phyloP scores from a whole-genome alignment of 2,797 vertebrate genomes.

The Pseudopleuronectes americanus region DNA sequence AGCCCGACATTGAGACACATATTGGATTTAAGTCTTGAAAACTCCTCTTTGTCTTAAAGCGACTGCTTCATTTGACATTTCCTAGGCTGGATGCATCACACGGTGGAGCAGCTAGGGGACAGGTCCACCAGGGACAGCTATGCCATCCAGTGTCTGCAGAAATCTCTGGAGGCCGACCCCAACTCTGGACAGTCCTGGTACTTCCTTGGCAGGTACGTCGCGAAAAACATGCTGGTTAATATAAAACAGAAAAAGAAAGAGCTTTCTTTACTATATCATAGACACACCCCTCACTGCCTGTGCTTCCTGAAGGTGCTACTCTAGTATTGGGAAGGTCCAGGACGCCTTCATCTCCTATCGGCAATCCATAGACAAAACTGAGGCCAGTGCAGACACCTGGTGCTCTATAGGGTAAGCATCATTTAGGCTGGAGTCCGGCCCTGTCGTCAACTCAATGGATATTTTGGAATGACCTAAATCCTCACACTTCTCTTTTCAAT shows the following conservation, averaged over 20 bases:
- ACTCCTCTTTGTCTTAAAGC: not conserved
- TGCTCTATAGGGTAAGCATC: conserved; percentile 97
- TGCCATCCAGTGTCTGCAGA: conserved; percentile 99
- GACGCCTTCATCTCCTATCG: conserved; percentile 99
- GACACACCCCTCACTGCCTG: not conserved
- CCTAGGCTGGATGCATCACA: conserved; percentile 99
- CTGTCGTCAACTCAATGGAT: not conserved
- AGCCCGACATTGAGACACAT: too few relatives aligned
- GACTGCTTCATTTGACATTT: not conserved
- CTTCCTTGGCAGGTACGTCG: conserved; percentile 96
- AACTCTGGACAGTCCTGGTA: conserved; percentile 99
- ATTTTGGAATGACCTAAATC: not conserved
- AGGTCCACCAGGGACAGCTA: conserved; percentile 96
- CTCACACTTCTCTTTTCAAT: not conserved
- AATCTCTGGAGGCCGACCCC: conserved; percentile 98
- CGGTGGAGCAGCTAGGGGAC: conserved; percentile 97
- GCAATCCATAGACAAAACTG: conserved; percentile 99
- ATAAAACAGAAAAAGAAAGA: not conserved
- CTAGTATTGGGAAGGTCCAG: conserved; percentile 99
- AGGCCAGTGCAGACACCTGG: conserved; percentile 99
- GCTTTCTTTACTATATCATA: too few relatives aligned
- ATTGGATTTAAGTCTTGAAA: not conserved
- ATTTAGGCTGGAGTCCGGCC: not conserved
- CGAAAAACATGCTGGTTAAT: too few relatives aligned
- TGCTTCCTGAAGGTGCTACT: conserved; percentile 91